Evolutionary conservation across 2,113 vertebrate genomes (phyloP).

Genomic region (Micronycteris hirsuta): DNA sequence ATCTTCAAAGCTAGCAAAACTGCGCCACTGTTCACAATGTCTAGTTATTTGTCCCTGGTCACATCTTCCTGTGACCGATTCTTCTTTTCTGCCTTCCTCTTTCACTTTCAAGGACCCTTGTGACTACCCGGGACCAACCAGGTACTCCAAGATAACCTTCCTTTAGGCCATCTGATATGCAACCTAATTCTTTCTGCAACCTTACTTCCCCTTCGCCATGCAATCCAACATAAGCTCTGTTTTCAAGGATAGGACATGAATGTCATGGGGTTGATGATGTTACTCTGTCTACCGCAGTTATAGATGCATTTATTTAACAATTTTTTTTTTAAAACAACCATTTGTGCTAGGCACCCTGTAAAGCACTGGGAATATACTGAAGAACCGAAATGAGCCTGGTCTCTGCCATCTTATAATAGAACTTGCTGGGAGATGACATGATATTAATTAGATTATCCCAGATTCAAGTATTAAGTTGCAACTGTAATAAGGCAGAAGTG

Average conservation of each 20-base stretch:
- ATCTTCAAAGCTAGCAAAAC: not conserved
- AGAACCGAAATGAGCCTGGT: not conserved
- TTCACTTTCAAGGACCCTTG: not conserved
- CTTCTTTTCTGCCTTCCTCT: not conserved
- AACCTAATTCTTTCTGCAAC: not conserved
- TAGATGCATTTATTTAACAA: not conserved
- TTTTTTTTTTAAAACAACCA: not conserved
- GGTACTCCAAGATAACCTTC: not conserved
- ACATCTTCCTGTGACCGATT: not conserved
- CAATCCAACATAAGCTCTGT: not conserved
- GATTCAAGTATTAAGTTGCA: not conserved
- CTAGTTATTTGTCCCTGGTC: not conserved
- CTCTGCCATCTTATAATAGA: not conserved
- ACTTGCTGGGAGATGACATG: not conserved
- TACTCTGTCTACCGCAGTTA: not conserved
- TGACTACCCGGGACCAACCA: not conserved
- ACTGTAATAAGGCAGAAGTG: not conserved
- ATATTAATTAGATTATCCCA: not conserved
- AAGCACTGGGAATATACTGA: not conserved
- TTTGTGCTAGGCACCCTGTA: not conserved
- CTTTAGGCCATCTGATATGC: not conserved
- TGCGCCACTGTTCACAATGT: not conserved
- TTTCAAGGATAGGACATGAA: not conserved
- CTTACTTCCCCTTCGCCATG: not conserved
- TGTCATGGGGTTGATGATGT: not conserved